These are phyloP conservation scores for Oreochromis tanganicae DNA, from an alignment of 2,113 vertebrate species.

Conservation along the genomic window DNA sequence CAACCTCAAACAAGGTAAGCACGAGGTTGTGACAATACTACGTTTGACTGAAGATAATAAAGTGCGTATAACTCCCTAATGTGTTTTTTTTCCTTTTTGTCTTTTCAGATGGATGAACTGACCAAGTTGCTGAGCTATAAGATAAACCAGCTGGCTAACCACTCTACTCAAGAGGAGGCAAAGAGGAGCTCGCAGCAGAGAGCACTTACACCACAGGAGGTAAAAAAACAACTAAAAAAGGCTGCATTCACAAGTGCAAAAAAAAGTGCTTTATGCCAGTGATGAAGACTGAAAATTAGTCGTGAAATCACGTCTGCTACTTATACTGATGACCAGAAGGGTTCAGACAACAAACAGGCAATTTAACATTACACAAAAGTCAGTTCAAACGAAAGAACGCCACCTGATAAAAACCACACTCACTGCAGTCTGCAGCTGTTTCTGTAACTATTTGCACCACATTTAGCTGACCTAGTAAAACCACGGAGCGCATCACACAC, in stretches of 20 bases:
- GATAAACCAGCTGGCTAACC: conserved; percentile 77
- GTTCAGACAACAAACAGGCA: background rate
- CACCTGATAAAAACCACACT: background rate
- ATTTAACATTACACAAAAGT: background rate
- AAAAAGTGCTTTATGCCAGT: background rate
- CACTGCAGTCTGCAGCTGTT: background rate
- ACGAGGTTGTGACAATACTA: background rate
- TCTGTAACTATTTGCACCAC: background rate
- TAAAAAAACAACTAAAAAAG: conserved; percentile 10
- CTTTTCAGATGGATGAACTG: conserved; percentile 75
- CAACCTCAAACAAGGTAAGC: conserved; percentile 45
- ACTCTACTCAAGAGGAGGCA: conserved; percentile 60
- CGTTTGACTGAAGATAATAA: background rate
- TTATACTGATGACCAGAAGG: background rate
- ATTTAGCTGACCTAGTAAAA: conserved; percentile 28
- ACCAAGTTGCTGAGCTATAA: conserved; percentile 81
- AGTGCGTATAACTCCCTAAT: background rate
- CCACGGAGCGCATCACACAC: background rate
- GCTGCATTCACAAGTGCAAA: background rate
- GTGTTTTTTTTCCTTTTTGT: background rate
- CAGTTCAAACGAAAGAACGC: background rate
- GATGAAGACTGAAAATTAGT: background rate
- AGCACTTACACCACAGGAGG: conserved; percentile 80
- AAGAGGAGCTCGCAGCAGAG: conserved; percentile 65
- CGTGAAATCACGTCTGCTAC: fast-evolving